phyloP scores from a whole-genome alignment of 92 coral and sea anemone species.

The Zoanthus gigantus region DNA sequence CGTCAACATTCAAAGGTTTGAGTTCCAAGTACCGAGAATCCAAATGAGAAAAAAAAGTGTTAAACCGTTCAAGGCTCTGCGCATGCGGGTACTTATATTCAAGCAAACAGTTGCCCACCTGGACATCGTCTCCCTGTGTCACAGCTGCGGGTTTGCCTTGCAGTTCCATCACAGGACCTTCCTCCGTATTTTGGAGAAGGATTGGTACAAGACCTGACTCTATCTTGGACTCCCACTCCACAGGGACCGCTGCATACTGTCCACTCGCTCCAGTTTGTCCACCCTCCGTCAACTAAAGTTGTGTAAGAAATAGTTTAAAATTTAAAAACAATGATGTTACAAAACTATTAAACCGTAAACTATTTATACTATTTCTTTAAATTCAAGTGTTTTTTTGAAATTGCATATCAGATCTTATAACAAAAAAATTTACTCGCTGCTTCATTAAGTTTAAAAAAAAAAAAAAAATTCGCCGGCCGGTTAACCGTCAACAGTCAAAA shows the following conservation, averaged over 20 bases:
- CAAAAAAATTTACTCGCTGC: too few relatives aligned
- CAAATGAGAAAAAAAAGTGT: too few relatives aligned
- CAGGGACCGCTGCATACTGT: not conserved
- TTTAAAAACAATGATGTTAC: not conserved
- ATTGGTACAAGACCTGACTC: constrained; percentile 18
- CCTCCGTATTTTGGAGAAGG: constrained; percentile 1
- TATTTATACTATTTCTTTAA: not conserved
- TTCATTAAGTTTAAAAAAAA: too few relatives aligned
- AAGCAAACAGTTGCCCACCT: not conserved
- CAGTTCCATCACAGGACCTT: not conserved
- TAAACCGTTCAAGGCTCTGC: too few relatives aligned
- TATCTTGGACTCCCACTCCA: not conserved
- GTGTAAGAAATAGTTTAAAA: not conserved
- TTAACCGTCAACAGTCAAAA: too few relatives aligned
- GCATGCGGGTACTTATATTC: not conserved
- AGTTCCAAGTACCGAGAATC: too few relatives aligned
- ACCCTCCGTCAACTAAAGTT: constrained; percentile 5
- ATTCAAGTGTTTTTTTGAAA: too few relatives aligned
- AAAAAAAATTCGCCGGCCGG: too few relatives aligned
- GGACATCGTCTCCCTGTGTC: constrained; percentile 20
- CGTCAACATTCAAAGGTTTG: too few relatives aligned
- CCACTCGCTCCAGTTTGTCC: constrained; percentile 5
- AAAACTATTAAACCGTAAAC: not conserved
- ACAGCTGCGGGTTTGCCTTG: not conserved
- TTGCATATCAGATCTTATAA: too few relatives aligned